phyloP scores from a whole-genome alignment of 2,113 vertebrate species.

The Mastomys coucha region DNA sequence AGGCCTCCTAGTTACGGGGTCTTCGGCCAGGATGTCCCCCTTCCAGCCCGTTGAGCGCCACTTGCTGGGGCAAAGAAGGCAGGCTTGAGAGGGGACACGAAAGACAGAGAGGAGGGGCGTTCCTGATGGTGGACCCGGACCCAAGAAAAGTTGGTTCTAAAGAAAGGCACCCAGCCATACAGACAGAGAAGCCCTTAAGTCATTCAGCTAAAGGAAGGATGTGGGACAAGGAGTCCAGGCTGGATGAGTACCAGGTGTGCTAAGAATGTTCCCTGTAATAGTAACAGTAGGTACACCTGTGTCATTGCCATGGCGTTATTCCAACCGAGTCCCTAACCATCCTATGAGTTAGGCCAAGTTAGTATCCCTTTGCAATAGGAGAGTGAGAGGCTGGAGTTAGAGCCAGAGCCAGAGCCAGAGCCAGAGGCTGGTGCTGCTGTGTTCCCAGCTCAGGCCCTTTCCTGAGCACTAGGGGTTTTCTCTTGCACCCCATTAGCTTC shows the following conservation, averaged over 20 bases:
- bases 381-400: not conserved
- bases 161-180: not conserved
- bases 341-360: not conserved
- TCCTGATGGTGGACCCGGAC: not conserved
- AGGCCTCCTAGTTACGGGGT: conserved; percentile 70
- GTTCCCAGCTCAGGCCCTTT: not conserved
- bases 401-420: no score
- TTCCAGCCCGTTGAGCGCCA: not conserved
- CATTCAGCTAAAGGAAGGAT: not conserved
- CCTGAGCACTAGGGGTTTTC: conserved; percentile 9
- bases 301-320: not conserved
- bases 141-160: no score
- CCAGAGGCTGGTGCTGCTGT: not conserved
- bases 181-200: not conserved
- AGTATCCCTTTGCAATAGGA: not conserved
- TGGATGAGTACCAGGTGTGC: not conserved
- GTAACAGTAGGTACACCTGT: not conserved
- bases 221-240: not conserved
- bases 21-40: conserved; percentile 1
- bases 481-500: not conserved
- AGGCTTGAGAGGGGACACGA: not conserved
- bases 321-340: not conserved
- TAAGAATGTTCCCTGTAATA: not conserved
- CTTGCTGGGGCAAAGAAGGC: not conserved
- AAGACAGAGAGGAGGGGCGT: not conserved